Evolutionary conservation across 2,888 invertebrate genomes (phyloP).

Genomic region (Tachina lurida): DNA sequence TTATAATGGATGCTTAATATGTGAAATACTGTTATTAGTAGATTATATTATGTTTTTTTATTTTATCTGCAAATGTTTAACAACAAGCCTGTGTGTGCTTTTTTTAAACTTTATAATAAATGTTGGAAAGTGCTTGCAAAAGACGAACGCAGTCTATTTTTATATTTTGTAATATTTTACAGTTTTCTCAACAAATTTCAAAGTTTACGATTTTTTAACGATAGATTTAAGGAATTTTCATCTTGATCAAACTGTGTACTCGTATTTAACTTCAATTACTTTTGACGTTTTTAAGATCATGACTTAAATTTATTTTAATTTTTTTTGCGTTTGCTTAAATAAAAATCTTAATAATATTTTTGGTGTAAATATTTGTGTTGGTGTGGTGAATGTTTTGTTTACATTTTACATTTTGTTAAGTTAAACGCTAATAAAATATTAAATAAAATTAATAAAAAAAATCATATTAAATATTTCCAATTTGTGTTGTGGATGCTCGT

Average conservation of each 20-base stretch:
- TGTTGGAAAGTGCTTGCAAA: slow-evolving; percentile 3
- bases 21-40: slow-evolving; percentile 52
- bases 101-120: neutral
- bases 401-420: slow-evolving; percentile 60
- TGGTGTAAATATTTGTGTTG: slow-evolving; percentile 82
- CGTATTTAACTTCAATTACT: slow-evolving; percentile 3
- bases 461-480: slow-evolving; percentile 36
- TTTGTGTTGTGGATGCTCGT: slow-evolving; percentile 46
- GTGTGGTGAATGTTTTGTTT: slow-evolving; percentile 71
- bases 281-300: neutral
- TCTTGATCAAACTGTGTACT: slow-evolving; percentile 3
- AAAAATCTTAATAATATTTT: slow-evolving; percentile 78
- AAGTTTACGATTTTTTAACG: neutral
- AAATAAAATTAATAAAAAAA: slow-evolving; percentile 51
- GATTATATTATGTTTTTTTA: neutral
- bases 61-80: slow-evolving; percentile 3
- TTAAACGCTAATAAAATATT: slow-evolving; percentile 54
- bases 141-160: neutral
- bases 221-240: neutral
- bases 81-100: slow-evolving; percentile 14
- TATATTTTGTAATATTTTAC: slow-evolving; percentile 14
- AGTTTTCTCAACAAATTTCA: neutral
- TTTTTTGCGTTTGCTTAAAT: slow-evolving; percentile 32
- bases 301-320: neutral
- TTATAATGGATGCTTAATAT: slow-evolving; percentile 22